These are phyloP conservation scores for Nymphalis c-album DNA, from an alignment of 2,888 invertebrate genomes.

Conservation along the genomic window DNA sequence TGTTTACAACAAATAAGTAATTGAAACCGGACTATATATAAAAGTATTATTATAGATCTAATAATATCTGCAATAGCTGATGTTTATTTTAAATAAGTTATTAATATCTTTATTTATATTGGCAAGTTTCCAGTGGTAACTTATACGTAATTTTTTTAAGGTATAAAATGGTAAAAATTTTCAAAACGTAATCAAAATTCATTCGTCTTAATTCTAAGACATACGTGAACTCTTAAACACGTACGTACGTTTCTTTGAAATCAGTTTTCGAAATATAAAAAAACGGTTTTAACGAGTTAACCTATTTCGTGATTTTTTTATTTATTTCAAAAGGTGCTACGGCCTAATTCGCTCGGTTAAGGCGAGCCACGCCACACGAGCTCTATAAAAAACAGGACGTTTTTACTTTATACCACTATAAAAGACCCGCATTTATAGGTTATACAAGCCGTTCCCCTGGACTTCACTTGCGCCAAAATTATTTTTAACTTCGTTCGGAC, in stretches of 20 bases:
- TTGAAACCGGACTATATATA: too few species aligned
- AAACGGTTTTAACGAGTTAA: slow-evolving; percentile 25
- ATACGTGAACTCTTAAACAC: neutral
- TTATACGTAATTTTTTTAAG: too few species aligned
- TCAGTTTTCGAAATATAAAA: slow-evolving; percentile 21
- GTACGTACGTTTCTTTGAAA: neutral
- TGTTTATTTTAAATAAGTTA: too few species aligned
- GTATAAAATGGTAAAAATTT: too few species aligned
- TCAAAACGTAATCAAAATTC: neutral
- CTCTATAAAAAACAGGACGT: slow-evolving; percentile 17
- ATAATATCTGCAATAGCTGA: too few species aligned
- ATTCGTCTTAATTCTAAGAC: neutral
- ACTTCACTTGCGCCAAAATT: too few species aligned
- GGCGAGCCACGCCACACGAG: slow-evolving; percentile 13
- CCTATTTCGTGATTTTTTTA: slow-evolving; percentile 21
- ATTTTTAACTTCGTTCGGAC: too few species aligned
- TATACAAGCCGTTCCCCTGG: neutral
- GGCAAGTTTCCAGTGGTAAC: too few species aligned
- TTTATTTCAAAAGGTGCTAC: slow-evolving; percentile 19
- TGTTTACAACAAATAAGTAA: too few species aligned
- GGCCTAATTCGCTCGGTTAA: slow-evolving; percentile 22
- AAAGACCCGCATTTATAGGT: slow-evolving; percentile 20
- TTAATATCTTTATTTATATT: too few species aligned
- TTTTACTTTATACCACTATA: slow-evolving; percentile 19
- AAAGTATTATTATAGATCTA: too few species aligned